Conservation (phyloP, 2,888 invertebrate genomes). For the Cryptocephalus moraei region DNA sequence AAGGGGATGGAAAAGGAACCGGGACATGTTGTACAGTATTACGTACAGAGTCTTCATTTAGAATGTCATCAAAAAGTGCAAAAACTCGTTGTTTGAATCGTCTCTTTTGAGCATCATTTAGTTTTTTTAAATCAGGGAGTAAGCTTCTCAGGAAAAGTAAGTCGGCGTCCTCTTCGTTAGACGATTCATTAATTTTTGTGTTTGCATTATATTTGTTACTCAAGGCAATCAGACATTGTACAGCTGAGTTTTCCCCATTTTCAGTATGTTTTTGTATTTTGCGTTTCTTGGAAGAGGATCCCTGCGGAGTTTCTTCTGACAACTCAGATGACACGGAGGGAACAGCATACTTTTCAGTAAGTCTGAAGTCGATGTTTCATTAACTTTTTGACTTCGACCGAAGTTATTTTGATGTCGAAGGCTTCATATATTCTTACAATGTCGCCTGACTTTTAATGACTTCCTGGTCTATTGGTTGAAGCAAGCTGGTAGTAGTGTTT, state of each 20-base stretch:
- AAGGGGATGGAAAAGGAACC: too few relatives aligned
- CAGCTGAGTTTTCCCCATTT: conserved; percentile 5
- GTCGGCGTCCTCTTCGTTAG: conserved; percentile 7
- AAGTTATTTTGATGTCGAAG: too few relatives aligned
- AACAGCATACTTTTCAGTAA: too few relatives aligned
- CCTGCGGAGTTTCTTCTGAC: not conserved
- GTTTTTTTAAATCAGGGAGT: conserved; percentile 7
- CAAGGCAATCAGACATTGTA: too few relatives aligned
- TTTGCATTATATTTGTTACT: too few relatives aligned
- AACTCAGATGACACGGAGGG: too few relatives aligned
- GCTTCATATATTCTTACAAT: too few relatives aligned
- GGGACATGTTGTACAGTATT: not conserved
- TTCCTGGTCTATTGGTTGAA: too few relatives aligned
- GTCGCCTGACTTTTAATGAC: too few relatives aligned
- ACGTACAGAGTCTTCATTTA: conserved; percentile 7
- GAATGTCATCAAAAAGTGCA: conserved; percentile 8
- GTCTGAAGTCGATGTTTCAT: not conserved
- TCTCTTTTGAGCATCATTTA: conserved; percentile 10
- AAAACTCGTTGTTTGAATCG: conserved; percentile 9
- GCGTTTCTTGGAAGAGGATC: not conserved
- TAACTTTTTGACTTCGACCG: conserved; percentile 1
- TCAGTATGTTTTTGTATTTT: conserved; percentile 5
- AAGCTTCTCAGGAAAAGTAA: conserved; percentile 5
- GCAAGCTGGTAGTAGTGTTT: too few relatives aligned
- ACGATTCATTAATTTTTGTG: conserved; percentile 5